A percentile compares a stretch with the other conserved stretches of the same genome.
Evolutionary conservation across 2,113 vertebrate species (phyloP).

Genomic region (Poeciliopsis occidentalis): DNA sequence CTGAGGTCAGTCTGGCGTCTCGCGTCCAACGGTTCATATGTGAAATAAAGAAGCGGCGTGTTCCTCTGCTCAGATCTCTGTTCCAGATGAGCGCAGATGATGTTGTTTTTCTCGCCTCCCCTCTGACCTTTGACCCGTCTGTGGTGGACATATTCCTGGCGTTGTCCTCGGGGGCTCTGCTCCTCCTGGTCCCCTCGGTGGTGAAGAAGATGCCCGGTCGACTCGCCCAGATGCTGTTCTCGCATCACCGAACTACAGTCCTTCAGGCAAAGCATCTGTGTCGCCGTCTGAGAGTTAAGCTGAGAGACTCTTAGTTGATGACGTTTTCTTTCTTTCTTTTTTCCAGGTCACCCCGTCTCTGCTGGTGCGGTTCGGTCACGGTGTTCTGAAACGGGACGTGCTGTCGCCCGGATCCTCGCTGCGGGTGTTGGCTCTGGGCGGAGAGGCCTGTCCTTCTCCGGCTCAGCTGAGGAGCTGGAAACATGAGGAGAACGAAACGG

Average conservation of each 20-base stretch:
- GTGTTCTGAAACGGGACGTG: conserved; percentile 80
- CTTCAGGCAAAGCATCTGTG: conserved; percentile 83
- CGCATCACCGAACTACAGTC: conserved; percentile 84
- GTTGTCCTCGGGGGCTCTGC: conserved; percentile 87
- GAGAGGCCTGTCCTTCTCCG: conserved; percentile 87
- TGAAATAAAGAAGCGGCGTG: background rate
- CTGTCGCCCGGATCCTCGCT: conserved; percentile 84
- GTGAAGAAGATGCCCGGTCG: conserved; percentile 85
- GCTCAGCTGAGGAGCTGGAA: conserved; percentile 86
- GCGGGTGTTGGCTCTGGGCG: conserved; percentile 91
- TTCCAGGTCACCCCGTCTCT: conserved; percentile 91
- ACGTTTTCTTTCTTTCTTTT: background rate
- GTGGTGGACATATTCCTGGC: conserved; percentile 92
- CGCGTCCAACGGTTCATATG: background rate
- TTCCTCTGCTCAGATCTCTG: conserved; percentile 79
- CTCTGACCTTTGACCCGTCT: conserved; percentile 96
- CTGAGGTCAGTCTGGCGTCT: conserved; percentile 82
- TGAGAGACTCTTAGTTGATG: background rate
- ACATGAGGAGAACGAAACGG: conserved; percentile 85
- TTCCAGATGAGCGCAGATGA: conserved; percentile 86
- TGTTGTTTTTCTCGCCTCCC: conserved; percentile 90
- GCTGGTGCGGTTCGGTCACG: conserved; percentile 85
- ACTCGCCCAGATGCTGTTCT: conserved; percentile 85
- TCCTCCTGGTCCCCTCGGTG: conserved; percentile 87
- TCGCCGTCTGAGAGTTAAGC: background rate